Evolutionary conservation across 2,113 vertebrate genomes (phyloP), one percentile per base, ranked within the genome.

Genomic region (Mugil cephalus): DNA sequence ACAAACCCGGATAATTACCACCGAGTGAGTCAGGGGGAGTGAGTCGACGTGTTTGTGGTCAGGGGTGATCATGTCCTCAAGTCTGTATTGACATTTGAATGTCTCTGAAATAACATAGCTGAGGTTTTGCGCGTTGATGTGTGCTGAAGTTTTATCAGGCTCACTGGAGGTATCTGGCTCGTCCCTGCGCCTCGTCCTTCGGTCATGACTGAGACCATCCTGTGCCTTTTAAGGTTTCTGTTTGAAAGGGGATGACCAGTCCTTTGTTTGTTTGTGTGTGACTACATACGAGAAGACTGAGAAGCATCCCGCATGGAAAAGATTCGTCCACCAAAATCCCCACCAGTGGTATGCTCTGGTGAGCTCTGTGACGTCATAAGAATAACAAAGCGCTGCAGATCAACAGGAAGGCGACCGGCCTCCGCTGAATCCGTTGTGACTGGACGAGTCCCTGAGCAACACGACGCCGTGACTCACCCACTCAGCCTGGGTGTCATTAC

Each of bases 291-390:
- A 36, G 11, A 6, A 39, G 21, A 74, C 24, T 56, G 17, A 74
- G 45, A 30, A 30, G 24, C 3, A 30, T 30, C 24, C 3, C 88
- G 89, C 82, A 86, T 84, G 85, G 84, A 87, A n/a, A 78, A 7
- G 4, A 77, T 86, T 92, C 80, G 82, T 63, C 35, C 0, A 17
- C 48, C 50, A 60, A 47, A 85, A 66, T 69, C 60, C 59, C 9
- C 42, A 40, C 13, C 6, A 9, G 21, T 42, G 15, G 62, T 63
- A 50, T 36, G 56, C 75, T 69, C 56, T 30, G 21, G 69, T 46
- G 21, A 66, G 76, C 74, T 60, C 63, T 30, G 63, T 91, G 88
- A 92, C 83, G 81, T 89, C 88, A 87, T 77, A 53, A 66, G 62
- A 66, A 86, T 83, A 84, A 84, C 80, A 66, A 79, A 82, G 61